These are phyloP conservation scores for Chironomus riparius DNA, from an alignment of 2,888 invertebrate species.

Conservation along the genomic window DNA sequence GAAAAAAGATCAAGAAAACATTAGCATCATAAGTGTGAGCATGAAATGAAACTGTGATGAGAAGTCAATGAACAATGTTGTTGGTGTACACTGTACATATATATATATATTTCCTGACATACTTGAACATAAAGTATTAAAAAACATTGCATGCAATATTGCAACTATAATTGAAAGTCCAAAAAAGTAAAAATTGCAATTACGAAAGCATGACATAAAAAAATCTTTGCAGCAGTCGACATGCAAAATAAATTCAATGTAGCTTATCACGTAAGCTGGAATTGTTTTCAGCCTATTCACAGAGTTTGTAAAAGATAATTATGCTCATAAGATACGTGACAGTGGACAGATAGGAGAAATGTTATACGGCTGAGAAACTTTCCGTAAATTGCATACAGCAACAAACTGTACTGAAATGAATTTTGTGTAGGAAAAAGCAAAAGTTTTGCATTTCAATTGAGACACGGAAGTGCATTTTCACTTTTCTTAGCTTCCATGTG, in stretches of 20 bases:
- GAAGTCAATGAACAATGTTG: slow-evolving; percentile 23
- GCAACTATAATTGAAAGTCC: not conserved
- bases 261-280: not conserved
- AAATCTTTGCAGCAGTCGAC: not conserved
- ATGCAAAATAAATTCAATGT: no score
- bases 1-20: not conserved
- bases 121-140: not conserved
- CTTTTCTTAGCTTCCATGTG: slow-evolving; percentile 16
- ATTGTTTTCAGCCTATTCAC: not conserved
- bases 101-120: not conserved
- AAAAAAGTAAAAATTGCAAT: not conserved
- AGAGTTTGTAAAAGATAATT: not conserved
- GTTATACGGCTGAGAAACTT: not conserved
- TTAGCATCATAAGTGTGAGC: not conserved
- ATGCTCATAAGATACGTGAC: not conserved
- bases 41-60: not conserved
- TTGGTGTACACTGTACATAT: not conserved
- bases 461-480: slow-evolving; percentile 26
- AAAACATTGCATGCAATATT: not conserved
- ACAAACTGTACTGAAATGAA: not conserved
- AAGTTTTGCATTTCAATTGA: slow-evolving; percentile 10
- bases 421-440: slow-evolving; percentile 2
- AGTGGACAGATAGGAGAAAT: slow-evolving; percentile 3
- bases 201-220: not conserved
- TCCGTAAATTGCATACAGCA: not conserved